Percentiles rank a stretch among this genome's conserved stretches.
phyloP scores from a whole-genome alignment of 2,888 invertebrate genomes.

The Argynnis bischoffii region DNA sequence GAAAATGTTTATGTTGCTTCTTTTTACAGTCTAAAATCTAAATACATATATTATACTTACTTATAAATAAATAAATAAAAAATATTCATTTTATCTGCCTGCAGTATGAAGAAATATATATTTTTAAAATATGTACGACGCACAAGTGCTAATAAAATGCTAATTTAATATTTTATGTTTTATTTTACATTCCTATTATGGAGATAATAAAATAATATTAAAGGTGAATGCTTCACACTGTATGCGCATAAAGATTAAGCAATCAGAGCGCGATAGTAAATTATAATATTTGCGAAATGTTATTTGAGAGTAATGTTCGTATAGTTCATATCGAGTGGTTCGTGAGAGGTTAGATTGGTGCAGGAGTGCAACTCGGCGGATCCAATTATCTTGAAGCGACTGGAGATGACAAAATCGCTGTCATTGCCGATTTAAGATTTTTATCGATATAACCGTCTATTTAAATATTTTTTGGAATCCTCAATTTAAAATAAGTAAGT shows the following conservation, averaged over 20 bases:
- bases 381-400: conserved; percentile 69
- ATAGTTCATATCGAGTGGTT: conserved; percentile 57
- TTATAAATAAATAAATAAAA: too few species aligned
- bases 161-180: not conserved
- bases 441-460: conserved; percentile 2
- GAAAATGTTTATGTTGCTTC: too few species aligned
- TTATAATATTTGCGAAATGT: conserved; percentile 45
- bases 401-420: conserved; percentile 55
- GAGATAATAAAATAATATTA: conserved; percentile 12
- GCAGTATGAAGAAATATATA: not conserved
- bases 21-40: too few species aligned
- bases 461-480: not conserved
- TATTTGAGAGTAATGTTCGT: conserved; percentile 43
- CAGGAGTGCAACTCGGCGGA: conserved; percentile 57
- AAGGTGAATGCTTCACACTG: conserved; percentile 17
- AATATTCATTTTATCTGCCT: too few species aligned
- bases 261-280: conserved; percentile 35
- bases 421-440: conserved; percentile 1
- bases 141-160: not conserved
- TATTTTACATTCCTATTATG: not conserved
- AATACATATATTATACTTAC: too few species aligned
- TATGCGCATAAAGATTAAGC: conserved; percentile 29
- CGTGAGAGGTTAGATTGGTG: conserved; percentile 67
- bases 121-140: not conserved
- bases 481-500: too few species aligned